These are phyloP conservation scores for Andinoacara biseriatus DNA, from an alignment of 2,113 vertebrate genomes.

Conservation along the genomic window DNA sequence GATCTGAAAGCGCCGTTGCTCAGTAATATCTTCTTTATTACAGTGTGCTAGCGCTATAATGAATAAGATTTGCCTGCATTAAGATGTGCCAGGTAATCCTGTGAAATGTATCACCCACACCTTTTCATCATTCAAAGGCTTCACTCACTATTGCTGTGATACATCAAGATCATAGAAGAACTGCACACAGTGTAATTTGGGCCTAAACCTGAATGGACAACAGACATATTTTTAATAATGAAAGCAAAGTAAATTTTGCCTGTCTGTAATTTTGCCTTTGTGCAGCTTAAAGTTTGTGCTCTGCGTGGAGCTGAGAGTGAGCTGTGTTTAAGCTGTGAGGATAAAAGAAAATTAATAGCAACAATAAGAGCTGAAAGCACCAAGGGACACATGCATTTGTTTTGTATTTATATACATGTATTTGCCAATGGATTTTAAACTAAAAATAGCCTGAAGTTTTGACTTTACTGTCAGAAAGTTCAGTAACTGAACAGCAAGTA, in stretches of 20 bases:
- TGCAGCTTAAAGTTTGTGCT: neutral
- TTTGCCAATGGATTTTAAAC: neutral
- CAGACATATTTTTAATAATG: neutral
- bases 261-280: neutral
- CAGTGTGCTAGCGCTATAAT: constrained; percentile 6
- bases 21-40: constrained; percentile 13
- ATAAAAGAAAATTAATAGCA: neutral
- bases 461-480: neutral
- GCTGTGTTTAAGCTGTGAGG: neutral
- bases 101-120: constrained; percentile 9
- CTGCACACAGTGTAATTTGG: neutral
- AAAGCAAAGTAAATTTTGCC: neutral
- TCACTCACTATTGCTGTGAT: constrained; percentile 6
- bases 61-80: constrained; percentile 13
- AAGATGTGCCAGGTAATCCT: constrained; percentile 18
- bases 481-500: too few species aligned
- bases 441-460: neutral
- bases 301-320: neutral
- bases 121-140: constrained; percentile 19
- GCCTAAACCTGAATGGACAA: neutral
- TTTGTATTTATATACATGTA: neutral
- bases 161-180: constrained; percentile 19
- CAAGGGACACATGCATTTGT: neutral
- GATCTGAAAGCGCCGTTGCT: constrained; percentile 1
- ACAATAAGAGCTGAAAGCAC: neutral